Evolutionary conservation across 2,888 invertebrate genomes (phyloP).

Genomic region (Drosophila kuntzei): DNA sequence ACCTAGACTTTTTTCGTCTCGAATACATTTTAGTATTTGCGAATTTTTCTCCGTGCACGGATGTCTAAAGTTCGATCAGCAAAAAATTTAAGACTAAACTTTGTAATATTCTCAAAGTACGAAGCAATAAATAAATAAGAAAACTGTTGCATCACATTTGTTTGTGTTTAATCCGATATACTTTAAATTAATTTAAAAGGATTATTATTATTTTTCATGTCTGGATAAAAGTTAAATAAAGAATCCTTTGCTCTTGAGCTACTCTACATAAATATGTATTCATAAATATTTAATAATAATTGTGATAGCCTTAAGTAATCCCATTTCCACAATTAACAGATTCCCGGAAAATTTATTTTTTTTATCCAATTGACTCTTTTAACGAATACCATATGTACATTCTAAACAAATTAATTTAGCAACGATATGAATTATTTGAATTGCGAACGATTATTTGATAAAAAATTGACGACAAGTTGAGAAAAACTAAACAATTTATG

Average conservation of each 20-base stretch:
- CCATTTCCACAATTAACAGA: neutral
- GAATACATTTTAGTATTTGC: conserved; percentile 1
- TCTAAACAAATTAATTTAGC: neutral
- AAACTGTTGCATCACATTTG: neutral
- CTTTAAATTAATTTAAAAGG: neutral
- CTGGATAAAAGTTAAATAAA: too few relatives aligned
- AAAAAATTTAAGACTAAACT: neutral
- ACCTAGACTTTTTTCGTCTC: neutral
- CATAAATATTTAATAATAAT: too few relatives aligned
- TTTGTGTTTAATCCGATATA: neutral
- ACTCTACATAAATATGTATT: neutral
- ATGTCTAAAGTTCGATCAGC: neutral
- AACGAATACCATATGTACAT: too few relatives aligned
- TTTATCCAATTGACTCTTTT: too few relatives aligned
- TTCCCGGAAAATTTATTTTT: too few relatives aligned
- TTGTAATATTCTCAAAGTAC: neutral
- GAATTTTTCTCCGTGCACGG: neutral
- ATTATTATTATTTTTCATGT: too few relatives aligned
- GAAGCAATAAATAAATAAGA: neutral
- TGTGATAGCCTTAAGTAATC: neutral
- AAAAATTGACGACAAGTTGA: too few relatives aligned
- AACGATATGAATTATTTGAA: neutral
- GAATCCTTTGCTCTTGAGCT: neutral
- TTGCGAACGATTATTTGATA: too few relatives aligned
- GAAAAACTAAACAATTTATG: too few relatives aligned